Percentiles rank a stretch among this genome's conserved stretches.
Evolutionary conservation across 2,888 invertebrate species (phyloP).

Genomic region (Melanotus villosus): DNA sequence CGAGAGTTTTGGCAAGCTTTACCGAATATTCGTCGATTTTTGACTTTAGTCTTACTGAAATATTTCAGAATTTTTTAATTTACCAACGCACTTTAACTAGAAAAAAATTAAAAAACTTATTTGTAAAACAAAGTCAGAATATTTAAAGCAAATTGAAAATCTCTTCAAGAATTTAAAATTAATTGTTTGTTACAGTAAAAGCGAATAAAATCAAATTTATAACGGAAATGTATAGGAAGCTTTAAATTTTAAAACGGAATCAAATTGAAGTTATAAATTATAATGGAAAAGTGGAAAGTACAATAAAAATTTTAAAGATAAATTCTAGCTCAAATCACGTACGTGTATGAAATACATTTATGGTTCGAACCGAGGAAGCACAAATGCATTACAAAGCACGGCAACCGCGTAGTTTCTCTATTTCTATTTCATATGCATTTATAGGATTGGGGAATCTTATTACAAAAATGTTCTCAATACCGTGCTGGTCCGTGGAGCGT

Average conservation of each 20-base stretch:
- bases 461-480: conserved; percentile 23
- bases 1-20: too few species aligned
- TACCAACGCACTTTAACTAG: too few species aligned
- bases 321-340: conserved; percentile 11
- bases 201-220: too few species aligned
- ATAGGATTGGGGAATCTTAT: conserved; percentile 18
- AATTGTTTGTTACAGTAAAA: too few species aligned
- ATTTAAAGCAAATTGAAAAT: too few species aligned
- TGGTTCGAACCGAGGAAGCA: neutral
- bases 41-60: too few species aligned
- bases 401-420: neutral
- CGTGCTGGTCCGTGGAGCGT: conserved; percentile 16
- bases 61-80: too few species aligned
- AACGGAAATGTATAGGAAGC: too few species aligned
- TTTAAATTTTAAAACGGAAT: neutral
- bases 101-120: too few species aligned
- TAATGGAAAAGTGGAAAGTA: neutral
- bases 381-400: conserved; percentile 19
- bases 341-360: conserved; percentile 17
- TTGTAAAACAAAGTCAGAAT: too few species aligned
- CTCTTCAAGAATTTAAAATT: too few species aligned
- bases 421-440: conserved; percentile 20
- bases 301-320: conserved; percentile 10
- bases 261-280: neutral
- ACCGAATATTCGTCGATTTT: too few species aligned